Evolutionary conservation across 2,888 invertebrate genomes (phyloP), one percentile per base, ranked within the genome.

Genomic region (Pammene aurita): DNA sequence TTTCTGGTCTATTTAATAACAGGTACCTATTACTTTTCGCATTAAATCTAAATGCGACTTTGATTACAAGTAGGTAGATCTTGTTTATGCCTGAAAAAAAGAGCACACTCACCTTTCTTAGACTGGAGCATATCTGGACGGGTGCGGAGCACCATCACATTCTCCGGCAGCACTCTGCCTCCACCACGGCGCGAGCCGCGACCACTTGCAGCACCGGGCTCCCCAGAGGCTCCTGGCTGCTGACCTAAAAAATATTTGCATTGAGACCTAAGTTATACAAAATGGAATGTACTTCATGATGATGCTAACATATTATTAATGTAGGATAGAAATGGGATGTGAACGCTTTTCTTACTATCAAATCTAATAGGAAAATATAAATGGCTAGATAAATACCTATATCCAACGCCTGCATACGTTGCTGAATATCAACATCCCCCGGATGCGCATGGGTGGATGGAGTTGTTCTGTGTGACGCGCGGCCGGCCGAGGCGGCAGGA

Each of bases 111-210:
- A 89, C 90, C 92, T 74, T 87, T 89, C 70, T 90, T 90, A 0
- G 90, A 80, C 1, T 82, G 78, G 7, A 87, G 75, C 56, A 81
- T 75, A 1, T 80, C 82, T 0, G 93, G 93, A 0, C 88, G 83
- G 2, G 93, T 93, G 26, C 86, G 93, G 2, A 90, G 74, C 0
- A 94, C 74, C 0, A 78, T 79, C 34, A 84, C 77, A 13, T 88
- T 81, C 35, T 93, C 93, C 0, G 90, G 82, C 2, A 90, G 79
- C 0, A 93, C 76, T 0, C 88, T 75, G 4, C 94, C 91, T 0
- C 93, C 89, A 0, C 95, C 94, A 11, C 95, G 88, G 7, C 93
- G 87, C 0, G 90, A 90, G 0, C 95, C 95, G 38, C 94, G 90
- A 0, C 93, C 93, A 0, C 83, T 77, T 0, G 84, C 75, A 0